Evolutionary conservation across 2,888 invertebrate genomes (phyloP).

Genomic region (Penaeus monodon): DNA sequence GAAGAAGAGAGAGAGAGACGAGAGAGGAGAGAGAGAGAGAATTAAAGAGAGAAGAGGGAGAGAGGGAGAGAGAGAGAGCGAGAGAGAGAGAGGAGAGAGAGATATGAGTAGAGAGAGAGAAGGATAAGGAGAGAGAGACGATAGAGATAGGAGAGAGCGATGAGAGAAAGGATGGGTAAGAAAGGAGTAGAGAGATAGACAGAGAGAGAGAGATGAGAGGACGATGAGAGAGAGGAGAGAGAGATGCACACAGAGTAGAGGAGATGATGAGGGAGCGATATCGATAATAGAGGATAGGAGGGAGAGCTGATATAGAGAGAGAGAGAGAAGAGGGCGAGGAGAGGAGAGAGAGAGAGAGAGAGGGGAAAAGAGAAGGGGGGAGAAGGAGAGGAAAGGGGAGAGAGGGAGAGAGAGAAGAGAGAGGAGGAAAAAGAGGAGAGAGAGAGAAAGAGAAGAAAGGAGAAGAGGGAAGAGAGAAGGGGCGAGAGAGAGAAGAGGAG

Average conservation of each 20-base stretch:
- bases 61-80: not conserved
- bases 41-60: no score
- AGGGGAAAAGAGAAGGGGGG: conserved; percentile 19
- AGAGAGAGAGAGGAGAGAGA: not conserved
- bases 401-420: not conserved
- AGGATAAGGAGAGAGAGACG: not conserved
- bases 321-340: not conserved
- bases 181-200: not conserved
- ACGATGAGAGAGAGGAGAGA: not conserved
- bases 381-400: conserved; percentile 19
- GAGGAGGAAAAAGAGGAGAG: no score
- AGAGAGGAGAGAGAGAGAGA: no score
- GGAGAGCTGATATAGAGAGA: not conserved
- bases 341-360: not conserved
- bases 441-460: no score
- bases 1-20: no score
- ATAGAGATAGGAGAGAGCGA: no score
- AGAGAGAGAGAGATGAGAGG: not conserved
- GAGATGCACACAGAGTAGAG: not conserved
- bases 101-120: not conserved
- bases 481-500: not conserved
- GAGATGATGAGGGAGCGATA: not conserved
- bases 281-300: not conserved
- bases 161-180: not conserved
- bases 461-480: no score